These are phyloP conservation scores for Neodiprion lecontei DNA, from an alignment of 1,140 invertebrate genomes.

Conservation along the genomic window DNA sequence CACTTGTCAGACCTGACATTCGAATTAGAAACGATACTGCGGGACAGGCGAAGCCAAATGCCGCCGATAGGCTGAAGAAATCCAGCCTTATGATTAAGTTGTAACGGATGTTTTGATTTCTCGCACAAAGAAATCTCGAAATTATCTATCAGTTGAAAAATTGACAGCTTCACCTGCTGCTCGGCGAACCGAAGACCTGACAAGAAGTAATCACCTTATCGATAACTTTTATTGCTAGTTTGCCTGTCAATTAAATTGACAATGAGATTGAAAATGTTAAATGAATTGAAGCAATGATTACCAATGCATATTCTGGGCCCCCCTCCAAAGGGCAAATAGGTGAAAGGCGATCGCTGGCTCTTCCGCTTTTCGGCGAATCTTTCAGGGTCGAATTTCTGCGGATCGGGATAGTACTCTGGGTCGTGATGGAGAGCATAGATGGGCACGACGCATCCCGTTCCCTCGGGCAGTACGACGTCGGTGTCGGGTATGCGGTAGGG, in stretches of 20 bases:
- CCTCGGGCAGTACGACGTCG: slow-evolving; percentile 58
- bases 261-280: slow-evolving; percentile 33
- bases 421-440: slow-evolving; percentile 70
- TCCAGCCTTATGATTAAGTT: not conserved
- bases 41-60: not conserved
- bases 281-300: slow-evolving; percentile 41
- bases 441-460: slow-evolving; percentile 62
- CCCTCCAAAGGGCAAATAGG: slow-evolving; percentile 67
- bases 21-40: too few relatives aligned
- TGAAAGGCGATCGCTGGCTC: slow-evolving; percentile 47
- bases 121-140: not conserved
- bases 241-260: not conserved
- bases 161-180: not conserved
- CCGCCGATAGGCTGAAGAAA: not conserved
- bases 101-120: not conserved
- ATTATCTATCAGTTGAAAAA: not conserved
- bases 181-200: not conserved
- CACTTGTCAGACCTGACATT: too few relatives aligned
- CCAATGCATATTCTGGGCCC: slow-evolving; percentile 66
- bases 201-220: too few relatives aligned
- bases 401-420: slow-evolving; percentile 68
- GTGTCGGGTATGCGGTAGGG: slow-evolving; percentile 62
- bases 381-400: slow-evolving; percentile 73
- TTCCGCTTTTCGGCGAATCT: slow-evolving; percentile 65
- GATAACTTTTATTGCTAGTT: too few relatives aligned